Evolutionary conservation across 2,797 vertebrate genomes (phyloP).

Genomic region (Sebastes vulpes): DNA sequence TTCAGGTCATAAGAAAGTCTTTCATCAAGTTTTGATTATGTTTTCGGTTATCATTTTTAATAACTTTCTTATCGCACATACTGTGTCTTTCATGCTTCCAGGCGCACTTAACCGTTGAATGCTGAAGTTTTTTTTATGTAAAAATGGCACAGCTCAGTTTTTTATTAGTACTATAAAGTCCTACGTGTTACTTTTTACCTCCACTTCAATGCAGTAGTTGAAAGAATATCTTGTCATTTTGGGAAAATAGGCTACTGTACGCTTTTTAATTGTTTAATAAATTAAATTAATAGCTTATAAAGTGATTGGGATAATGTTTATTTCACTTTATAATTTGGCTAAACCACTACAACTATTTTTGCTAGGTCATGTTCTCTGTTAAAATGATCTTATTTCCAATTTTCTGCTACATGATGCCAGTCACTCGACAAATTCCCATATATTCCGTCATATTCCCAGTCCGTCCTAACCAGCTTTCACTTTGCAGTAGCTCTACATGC

Average conservation of each 20-base stretch:
- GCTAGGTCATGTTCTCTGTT: not conserved
- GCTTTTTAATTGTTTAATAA: too few relatives aligned
- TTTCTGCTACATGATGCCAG: not conserved
- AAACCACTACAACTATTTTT: not conserved
- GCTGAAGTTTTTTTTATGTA: not conserved
- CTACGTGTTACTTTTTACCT: not conserved
- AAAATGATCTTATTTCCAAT: not conserved
- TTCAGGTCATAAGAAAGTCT: constrained; percentile 16
- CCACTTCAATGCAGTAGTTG: not conserved
- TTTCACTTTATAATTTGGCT: not conserved
- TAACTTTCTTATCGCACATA: not conserved
- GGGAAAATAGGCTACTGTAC: not conserved
- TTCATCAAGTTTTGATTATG: constrained; percentile 16
- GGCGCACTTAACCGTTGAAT: not conserved
- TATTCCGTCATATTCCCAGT: not conserved
- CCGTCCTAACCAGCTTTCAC: not conserved
- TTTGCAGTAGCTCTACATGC: constrained; percentile 24
- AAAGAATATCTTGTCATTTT: not conserved
- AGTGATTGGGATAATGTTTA: not conserved
- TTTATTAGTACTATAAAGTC: not conserved
- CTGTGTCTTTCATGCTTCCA: not conserved
- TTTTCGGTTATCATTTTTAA: constrained; percentile 19
- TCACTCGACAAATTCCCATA: not conserved
- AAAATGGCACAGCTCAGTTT: not conserved
- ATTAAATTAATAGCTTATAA: not conserved